Evolutionary conservation across 2,797 vertebrate genomes (phyloP).

Genomic region (Peromyscus aztecus): DNA sequence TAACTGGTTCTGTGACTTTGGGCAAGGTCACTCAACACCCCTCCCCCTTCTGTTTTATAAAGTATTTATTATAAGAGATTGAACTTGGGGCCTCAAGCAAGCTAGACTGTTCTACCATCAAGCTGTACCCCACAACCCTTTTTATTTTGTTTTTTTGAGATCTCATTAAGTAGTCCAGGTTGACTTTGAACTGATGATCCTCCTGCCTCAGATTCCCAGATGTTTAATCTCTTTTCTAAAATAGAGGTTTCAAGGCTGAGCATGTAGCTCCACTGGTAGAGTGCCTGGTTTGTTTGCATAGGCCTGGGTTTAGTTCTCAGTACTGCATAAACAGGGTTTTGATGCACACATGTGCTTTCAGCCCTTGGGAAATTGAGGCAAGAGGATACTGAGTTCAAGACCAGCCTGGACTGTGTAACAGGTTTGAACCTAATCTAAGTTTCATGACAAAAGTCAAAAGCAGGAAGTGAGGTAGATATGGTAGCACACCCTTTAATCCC

Average conservation of each 20-base stretch:
- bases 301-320: background rate
- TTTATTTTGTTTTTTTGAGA: background rate
- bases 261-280: background rate
- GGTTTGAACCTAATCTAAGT: background rate
- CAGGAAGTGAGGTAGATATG: background rate
- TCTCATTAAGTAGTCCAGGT: background rate
- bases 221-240: background rate
- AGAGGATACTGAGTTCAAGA: background rate
- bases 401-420: background rate
- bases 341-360: too few relatives aligned
- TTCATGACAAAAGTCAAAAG: background rate
- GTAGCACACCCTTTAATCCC: background rate
- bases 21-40: background rate
- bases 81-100: background rate
- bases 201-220: background rate
- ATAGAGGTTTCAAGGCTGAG: background rate
- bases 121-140: background rate
- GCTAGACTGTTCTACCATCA: background rate
- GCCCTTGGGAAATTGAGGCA: background rate
- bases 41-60: background rate
- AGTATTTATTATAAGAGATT: background rate
- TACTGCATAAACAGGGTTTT: background rate
- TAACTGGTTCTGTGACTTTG: background rate
- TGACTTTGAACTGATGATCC: background rate
- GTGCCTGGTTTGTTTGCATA: background rate